Percentiles rank a stretch among this genome's conserved stretches.
Conservation (phyloP, 2,888 invertebrate genomes). For the Drosophila algonquin region DNA sequence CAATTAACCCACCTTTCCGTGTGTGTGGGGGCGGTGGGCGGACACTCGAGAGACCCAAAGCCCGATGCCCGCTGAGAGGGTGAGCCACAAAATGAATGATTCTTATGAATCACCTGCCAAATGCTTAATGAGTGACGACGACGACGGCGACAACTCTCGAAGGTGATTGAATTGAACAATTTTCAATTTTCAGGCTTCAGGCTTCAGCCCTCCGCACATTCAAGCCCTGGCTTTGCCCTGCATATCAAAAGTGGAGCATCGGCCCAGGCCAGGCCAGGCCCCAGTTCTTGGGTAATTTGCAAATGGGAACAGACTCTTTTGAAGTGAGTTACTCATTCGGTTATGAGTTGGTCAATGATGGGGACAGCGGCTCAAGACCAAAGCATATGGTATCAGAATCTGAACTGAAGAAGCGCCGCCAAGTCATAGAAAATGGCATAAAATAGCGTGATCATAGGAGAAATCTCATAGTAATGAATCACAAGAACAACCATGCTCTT, state of each 20-base stretch:
- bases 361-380: conserved; percentile 1
- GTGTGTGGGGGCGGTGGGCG: conserved; percentile 16
- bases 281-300: conserved; percentile 16
- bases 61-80: conserved; percentile 25
- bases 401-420: background rate
- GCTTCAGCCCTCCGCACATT: conserved; percentile 16
- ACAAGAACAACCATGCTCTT: background rate
- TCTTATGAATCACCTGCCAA: conserved; percentile 66
- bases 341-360: conserved; percentile 35
- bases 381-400: background rate
- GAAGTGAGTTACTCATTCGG: conserved; percentile 14
- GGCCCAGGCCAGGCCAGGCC: background rate
- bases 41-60: conserved; percentile 1
- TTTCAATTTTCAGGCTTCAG: conserved; percentile 2
- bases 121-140: conserved; percentile 65
- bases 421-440: conserved; percentile 4
- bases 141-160: conserved; percentile 11
- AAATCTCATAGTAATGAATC: conserved; percentile 23
- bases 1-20: conserved; percentile 24
- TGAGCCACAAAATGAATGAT: conserved; percentile 69
- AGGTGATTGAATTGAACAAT: conserved; percentile 2
- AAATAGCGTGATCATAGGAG: background rate
- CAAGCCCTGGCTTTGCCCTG: conserved; percentile 33
- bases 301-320: conserved; percentile 8
- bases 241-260: conserved; percentile 62